phyloP scores from a whole-genome alignment of 1,140 invertebrate species.

The Sminthurides bifidus region DNA sequence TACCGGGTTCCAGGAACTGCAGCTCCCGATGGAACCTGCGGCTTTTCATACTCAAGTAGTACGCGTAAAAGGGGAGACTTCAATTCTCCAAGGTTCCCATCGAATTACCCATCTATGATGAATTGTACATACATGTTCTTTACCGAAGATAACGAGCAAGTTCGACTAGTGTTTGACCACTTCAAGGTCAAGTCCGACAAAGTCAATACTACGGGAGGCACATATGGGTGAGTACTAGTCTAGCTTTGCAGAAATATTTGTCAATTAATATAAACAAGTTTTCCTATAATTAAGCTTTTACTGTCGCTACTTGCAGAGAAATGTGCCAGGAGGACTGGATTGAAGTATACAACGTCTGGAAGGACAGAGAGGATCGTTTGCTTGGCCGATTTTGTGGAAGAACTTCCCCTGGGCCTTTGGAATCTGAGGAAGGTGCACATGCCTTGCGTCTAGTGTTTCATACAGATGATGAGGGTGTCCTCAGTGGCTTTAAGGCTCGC shows the following conservation, averaged over 20 bases:
- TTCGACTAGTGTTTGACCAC: constrained; percentile 81
- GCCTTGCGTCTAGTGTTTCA: constrained; percentile 72
- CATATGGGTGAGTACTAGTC: constrained; percentile 50
- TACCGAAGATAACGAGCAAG: constrained; percentile 74
- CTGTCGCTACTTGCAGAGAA: constrained; percentile 32
- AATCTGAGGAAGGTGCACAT: constrained; percentile 70
- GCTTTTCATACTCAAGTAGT: constrained; percentile 78
- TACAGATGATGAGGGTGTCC: constrained; percentile 68
- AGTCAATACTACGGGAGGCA: constrained; percentile 41
- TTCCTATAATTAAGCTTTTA: too few relatives aligned
- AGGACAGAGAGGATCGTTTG: constrained; percentile 62
- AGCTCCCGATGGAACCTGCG: constrained; percentile 73
- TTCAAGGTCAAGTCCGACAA: constrained; percentile 70
- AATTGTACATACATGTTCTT: constrained; percentile 85
- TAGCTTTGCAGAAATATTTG: too few relatives aligned
- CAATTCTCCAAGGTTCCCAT: constrained; percentile 89
- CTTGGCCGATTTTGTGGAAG: constrained; percentile 52
- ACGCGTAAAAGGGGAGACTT: constrained; percentile 77
- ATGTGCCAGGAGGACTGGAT: constrained; percentile 81
- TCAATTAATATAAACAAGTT: too few relatives aligned
- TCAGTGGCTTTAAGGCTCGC: constrained; percentile 76
- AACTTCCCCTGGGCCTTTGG: constrained; percentile 56
- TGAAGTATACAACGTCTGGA: constrained; percentile 78
- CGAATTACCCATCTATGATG: constrained; percentile 84
- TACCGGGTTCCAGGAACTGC: constrained; percentile 90